Base-by-base conservation (phyloP, 2,888 invertebrate species). In the Epirrhoe alternata region DNA sequence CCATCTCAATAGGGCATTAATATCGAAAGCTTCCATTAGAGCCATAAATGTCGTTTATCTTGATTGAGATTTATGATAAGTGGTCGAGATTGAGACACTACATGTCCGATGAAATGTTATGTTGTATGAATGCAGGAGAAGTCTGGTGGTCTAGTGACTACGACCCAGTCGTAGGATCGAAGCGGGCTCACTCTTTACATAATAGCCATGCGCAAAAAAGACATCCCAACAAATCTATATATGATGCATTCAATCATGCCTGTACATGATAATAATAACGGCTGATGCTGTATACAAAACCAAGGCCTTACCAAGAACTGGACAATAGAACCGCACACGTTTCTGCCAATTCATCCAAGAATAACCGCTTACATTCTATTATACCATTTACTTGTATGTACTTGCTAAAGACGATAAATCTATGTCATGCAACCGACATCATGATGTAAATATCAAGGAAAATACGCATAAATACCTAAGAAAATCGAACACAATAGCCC, bases 11-110 rank as follows among this genome's bases (percentile, higher is more conserved):
- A 78, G 82, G 76, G 79, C 87, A 87, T 88, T 89, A 89, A 90
- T 91, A 90, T 88, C 83, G 84, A 84, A 80, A 79, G 82, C 76
- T 76, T 66, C 86, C 89, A 90, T 92, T 91, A 90, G 87, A 88
- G 85, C 84, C 84, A 83, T 88, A 90, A 89, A 86, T 86, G 89
- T 87, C 86, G 84, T 83, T 88, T 89, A 92, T 92, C 90, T 87
- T 88, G 92, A 92, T 92, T 79, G 76, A 90, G 91, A 91, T 91
- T 87, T 90, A 89, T 90, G 91, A 91, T 91, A 90, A 89, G 83
- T 84, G 82, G 80, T 75, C 71, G 42, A 82, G 88, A 90, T 89
- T 88, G 89, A 90, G 90, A 86, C 85, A 86, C 87, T 79, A 79
- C 76, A 59, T 61, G 75, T 68, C 63, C 70, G 81, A 72, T 73